phyloP scores from a whole-genome alignment of 2,797 vertebrate species.

The Synanceia verrucosa region DNA sequence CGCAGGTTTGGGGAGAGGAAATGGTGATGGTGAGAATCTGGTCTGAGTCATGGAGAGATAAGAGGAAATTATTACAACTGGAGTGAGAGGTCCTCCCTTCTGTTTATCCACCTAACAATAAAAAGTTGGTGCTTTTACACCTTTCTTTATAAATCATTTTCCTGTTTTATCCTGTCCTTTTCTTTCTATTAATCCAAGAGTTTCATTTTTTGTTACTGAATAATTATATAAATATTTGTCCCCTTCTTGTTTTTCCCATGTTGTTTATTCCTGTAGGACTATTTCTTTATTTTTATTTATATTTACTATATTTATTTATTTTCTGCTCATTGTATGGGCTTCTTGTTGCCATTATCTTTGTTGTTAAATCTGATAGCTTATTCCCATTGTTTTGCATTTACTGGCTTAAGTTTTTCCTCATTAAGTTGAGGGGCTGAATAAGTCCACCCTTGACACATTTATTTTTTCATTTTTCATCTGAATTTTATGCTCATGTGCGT shows the following conservation, averaged over 20 bases:
- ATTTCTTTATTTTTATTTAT: too few species aligned
- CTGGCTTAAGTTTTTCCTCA: background rate
- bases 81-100: background rate
- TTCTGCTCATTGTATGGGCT: too few species aligned
- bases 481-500: background rate
- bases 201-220: background rate
- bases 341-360: too few species aligned
- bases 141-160: background rate
- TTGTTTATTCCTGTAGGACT: too few species aligned
- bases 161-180: background rate
- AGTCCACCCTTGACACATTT: background rate
- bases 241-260: too few species aligned
- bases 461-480: background rate
- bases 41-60: background rate
- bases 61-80: background rate
- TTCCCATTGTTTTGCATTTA: background rate
- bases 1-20: constrained; percentile 10
- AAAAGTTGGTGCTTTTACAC: background rate
- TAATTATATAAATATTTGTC: too few species aligned
- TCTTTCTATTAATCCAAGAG: background rate
- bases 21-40: constrained; percentile 5
- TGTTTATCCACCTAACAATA: background rate
- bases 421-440: background rate
- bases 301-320: too few species aligned
- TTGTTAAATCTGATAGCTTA: background rate